Conservation (phyloP, 2,888 invertebrate species). For the Tetanocera ferruginea region DNA sequence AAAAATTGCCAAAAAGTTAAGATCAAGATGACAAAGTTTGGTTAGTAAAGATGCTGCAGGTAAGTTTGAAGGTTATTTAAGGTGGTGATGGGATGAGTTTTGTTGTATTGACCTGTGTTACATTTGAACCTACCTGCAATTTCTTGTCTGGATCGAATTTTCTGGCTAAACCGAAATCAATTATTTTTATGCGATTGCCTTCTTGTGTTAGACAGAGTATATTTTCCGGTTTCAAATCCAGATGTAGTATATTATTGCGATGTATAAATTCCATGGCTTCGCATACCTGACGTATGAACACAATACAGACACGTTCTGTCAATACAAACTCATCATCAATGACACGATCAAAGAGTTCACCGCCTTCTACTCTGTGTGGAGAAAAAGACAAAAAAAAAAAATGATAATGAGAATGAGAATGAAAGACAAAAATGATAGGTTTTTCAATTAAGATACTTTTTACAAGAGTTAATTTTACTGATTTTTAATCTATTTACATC, state of each 20-base stretch:
- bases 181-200: conserved; percentile 98
- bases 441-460: background rate
- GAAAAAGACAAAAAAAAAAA: background rate
- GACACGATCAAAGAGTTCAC: conserved; percentile 98
- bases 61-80: too few species aligned
- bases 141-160: conserved; percentile 93
- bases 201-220: conserved; percentile 95
- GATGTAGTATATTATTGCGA: conserved; percentile 92
- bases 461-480: background rate
- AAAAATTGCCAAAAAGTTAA: too few species aligned
- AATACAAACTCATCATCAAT: conserved; percentile 98
- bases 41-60: too few species aligned
- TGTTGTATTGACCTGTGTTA: too few species aligned
- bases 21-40: too few species aligned
- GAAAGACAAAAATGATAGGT: background rate
- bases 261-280: conserved; percentile 99
- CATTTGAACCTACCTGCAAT: conserved; percentile 73
- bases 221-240: conserved; percentile 99
- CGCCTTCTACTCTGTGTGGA: conserved; percentile 89
- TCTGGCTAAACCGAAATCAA: conserved; percentile 97
- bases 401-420: background rate
- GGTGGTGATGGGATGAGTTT: too few species aligned
- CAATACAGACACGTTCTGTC: conserved; percentile 95
- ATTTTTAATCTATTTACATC: too few species aligned
- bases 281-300: conserved; percentile 98